A percentile compares a stretch with the other conserved stretches of the same genome.
phyloP scores from a whole-genome alignment of 1,140 invertebrate species.

The Zaprionus ornatus region DNA sequence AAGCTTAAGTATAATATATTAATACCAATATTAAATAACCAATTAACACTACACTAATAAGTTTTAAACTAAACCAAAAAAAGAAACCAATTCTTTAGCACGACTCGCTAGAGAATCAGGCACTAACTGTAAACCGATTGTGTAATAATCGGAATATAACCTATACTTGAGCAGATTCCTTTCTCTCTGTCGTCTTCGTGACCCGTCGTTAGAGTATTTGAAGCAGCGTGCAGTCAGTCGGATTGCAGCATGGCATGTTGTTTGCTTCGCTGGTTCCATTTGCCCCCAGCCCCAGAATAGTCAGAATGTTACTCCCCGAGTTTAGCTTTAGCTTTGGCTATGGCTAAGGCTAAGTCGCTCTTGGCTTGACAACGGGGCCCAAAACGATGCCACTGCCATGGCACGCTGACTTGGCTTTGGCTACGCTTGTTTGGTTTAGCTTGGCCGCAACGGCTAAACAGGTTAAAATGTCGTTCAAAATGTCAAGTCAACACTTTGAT shows the following conservation, averaged over 20 bases:
- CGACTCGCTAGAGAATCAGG: not conserved
- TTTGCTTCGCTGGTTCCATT: slow-evolving; percentile 81
- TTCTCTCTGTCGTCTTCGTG: not conserved
- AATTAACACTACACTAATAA: not conserved
- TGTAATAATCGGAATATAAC: not conserved
- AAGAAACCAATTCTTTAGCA: not conserved
- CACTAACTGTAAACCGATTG: not conserved
- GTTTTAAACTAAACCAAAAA: not conserved
- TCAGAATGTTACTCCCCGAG: slow-evolving; percentile 8
- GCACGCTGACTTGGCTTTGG: slow-evolving; percentile 48
- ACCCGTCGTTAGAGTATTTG: slow-evolving; percentile 48
- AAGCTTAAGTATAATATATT: too few species aligned
- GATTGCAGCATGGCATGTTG: slow-evolving; percentile 79
- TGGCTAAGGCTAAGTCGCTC: slow-evolving; percentile 17
- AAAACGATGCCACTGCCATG: slow-evolving; percentile 32
- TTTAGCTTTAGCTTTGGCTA: slow-evolving; percentile 26
- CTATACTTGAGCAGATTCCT: not conserved
- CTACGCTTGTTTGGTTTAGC: slow-evolving; percentile 77
- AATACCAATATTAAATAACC: not conserved
- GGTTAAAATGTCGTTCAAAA: slow-evolving; percentile 82
- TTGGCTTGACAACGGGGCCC: slow-evolving; percentile 38
- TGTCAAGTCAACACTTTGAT: slow-evolving; percentile 83
- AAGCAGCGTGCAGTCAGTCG: slow-evolving; percentile 71
- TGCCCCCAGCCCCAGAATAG: slow-evolving; percentile 38
- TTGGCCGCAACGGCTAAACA: slow-evolving; percentile 74